Conservation (phyloP, 2,113 vertebrate genomes). For the Dicrurus megarhynchus region DNA sequence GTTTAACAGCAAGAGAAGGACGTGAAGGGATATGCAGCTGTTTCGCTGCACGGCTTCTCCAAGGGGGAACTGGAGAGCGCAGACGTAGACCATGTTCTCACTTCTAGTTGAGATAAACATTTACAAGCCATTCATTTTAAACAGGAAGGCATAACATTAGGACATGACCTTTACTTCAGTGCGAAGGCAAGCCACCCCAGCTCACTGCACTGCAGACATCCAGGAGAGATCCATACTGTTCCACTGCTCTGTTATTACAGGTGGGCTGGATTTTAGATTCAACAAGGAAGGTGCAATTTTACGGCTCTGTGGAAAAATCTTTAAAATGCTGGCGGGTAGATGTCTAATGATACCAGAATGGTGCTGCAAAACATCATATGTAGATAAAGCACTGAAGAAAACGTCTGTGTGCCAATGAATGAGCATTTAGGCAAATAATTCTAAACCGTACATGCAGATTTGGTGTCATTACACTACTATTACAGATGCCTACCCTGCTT, state of each 20-base stretch:
- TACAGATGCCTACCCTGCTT: neutral
- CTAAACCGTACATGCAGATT: neutral
- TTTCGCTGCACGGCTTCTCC: neutral
- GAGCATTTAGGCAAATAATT: constrained; percentile 16
- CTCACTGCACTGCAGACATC: neutral
- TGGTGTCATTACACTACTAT: neutral
- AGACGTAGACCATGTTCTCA: neutral
- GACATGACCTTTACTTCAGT: neutral
- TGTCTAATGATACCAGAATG: constrained; percentile 4
- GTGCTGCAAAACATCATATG: neutral
- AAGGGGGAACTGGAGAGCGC: neutral
- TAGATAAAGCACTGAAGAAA: neutral
- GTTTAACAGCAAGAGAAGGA: neutral
- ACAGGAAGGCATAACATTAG: neutral
- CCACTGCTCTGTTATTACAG: constrained; percentile 57
- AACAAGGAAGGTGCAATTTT: neutral
- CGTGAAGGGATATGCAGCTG: neutral
- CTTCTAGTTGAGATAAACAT: constrained; percentile 38
- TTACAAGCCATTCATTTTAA: constrained; percentile 26
- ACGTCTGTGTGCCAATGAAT: neutral
- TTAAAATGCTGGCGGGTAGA: neutral
- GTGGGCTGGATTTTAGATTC: constrained; percentile 29
- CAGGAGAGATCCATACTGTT: neutral
- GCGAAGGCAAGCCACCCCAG: neutral
- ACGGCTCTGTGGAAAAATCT: constrained; percentile 26